Percentiles rank a stretch among this genome's conserved stretches.
phyloP scores from a whole-genome alignment of 2,113 vertebrate genomes.

The Lynx canadensis region DNA sequence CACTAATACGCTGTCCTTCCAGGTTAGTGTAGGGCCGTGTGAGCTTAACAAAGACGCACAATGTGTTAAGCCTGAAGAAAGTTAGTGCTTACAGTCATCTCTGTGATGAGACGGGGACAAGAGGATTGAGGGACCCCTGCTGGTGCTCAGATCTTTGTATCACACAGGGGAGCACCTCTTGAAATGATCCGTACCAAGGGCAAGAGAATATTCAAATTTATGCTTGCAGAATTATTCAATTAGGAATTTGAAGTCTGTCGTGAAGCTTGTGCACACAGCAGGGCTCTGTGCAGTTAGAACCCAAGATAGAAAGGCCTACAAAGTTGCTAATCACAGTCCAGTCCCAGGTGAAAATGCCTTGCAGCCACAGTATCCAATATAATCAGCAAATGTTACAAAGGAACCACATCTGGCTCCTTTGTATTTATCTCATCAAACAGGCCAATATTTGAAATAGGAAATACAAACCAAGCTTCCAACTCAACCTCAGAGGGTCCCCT shows the following conservation, averaged over 20 bases:
- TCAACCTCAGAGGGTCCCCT: background rate
- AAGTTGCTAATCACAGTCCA: background rate
- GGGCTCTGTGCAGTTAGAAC: background rate
- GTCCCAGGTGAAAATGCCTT: background rate
- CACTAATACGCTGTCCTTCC: background rate
- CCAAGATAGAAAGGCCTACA: background rate
- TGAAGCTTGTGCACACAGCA: background rate
- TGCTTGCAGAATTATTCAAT: background rate
- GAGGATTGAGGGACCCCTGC: background rate
- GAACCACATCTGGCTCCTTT: background rate
- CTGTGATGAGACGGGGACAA: background rate
- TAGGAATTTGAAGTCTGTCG: background rate
- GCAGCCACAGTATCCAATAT: background rate
- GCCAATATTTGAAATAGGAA: slow-evolving; percentile 12
- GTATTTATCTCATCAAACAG: slow-evolving; percentile 17
- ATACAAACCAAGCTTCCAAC: background rate
- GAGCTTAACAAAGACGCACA: background rate
- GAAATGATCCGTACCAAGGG: background rate
- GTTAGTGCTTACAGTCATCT: background rate
- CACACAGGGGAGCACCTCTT: background rate
- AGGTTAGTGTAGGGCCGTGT: background rate
- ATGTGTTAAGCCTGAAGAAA: background rate
- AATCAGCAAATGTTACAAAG: background rate
- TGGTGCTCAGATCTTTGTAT: background rate
- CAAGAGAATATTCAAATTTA: background rate